Evolutionary conservation across 2,888 invertebrate genomes (phyloP).

Genomic region (Operophtera brumata): DNA sequence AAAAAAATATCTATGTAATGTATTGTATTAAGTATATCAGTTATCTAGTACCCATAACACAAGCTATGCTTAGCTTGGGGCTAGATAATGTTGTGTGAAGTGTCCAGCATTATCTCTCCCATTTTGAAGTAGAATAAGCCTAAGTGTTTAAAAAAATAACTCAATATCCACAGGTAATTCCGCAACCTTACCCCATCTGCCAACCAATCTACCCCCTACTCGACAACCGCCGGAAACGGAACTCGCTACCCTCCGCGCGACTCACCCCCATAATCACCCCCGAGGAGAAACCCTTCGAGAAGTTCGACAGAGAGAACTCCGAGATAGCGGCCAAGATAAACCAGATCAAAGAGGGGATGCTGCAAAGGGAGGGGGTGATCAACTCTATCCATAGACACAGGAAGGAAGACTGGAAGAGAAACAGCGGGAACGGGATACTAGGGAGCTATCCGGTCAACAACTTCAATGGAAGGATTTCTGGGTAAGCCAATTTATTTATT

Average conservation of each 20-base stretch:
- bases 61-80: no score
- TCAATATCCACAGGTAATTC: slow-evolving; percentile 47
- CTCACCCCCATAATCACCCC: slow-evolving; percentile 42
- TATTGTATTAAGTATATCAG: no score
- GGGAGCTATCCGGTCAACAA: slow-evolving; percentile 56
- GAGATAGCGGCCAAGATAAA: slow-evolving; percentile 59
- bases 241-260: slow-evolving; percentile 24
- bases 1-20: no score
- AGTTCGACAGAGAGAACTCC: slow-evolving; percentile 17
- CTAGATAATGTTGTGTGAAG: no score
- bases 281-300: slow-evolving; percentile 42
- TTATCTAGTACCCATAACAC: no score
- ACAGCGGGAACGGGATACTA: slow-evolving; percentile 59
- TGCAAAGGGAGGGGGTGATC: slow-evolving; percentile 26
- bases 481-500: slow-evolving; percentile 36
- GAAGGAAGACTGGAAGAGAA: slow-evolving; percentile 45
- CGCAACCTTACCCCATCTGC: slow-evolving; percentile 57
- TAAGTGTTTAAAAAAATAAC: no score
- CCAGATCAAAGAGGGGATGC: slow-evolving; percentile 68
- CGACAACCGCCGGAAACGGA: slow-evolving; percentile 16
- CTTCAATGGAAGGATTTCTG: slow-evolving; percentile 40
- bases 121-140: no score
- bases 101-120: no score
- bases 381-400: not conserved
- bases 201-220: slow-evolving; percentile 51